phyloP scores from a whole-genome alignment of 1,140 invertebrate genomes.

The Cardiocondyla obscurior region DNA sequence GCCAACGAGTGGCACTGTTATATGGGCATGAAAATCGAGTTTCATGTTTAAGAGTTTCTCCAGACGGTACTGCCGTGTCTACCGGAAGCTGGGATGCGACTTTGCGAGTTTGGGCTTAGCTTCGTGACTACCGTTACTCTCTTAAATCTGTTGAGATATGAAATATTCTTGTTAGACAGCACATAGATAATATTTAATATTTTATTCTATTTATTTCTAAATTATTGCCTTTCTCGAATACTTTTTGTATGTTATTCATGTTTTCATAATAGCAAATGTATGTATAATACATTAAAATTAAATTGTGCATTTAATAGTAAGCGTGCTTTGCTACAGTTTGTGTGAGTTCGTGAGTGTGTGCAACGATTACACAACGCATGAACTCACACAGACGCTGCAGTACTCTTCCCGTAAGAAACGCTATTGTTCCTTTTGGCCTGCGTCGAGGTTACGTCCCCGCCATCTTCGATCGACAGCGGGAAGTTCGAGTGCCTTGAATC shows the following conservation, averaged over 20 bases:
- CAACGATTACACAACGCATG: no score
- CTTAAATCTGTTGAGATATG: neutral
- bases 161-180: conserved; percentile 4
- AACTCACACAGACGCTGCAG: no score
- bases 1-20: conserved; percentile 93
- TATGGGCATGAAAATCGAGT: conserved; percentile 99
- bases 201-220: conserved; percentile 36
- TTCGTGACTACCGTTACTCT: neutral
- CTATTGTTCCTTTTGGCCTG: no score
- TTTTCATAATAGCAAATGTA: conserved; percentile 20
- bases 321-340: neutral
- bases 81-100: conserved; percentile 99
- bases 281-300: neutral
- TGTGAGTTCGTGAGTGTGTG: no score
- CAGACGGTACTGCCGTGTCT: conserved; percentile 98
- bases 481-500: no score
- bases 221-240: neutral
- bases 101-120: conserved; percentile 89
- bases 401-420: no score
- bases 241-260: conserved; percentile 15
- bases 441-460: no score
- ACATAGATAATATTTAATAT: conserved; percentile 2
- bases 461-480: no score
- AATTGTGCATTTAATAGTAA: neutral
- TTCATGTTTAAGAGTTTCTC: conserved; percentile 96